Conservation (phyloP, 2,888 invertebrate genomes). For the Volucella zonaria region DNA sequence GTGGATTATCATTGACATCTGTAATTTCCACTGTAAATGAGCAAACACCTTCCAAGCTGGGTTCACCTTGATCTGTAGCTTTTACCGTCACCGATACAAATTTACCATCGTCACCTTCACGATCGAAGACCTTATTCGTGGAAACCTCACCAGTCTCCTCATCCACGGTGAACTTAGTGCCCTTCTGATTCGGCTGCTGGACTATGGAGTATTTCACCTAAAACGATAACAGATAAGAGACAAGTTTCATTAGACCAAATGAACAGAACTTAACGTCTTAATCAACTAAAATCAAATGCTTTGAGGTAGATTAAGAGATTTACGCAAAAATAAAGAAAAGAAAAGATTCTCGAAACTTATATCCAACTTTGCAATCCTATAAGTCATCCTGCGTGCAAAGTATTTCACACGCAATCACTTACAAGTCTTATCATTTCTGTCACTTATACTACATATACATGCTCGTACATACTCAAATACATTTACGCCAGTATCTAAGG, state of each 20-base stretch:
- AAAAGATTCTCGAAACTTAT: background rate
- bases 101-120: constrained; percentile 98
- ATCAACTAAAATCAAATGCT: no score
- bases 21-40: constrained; percentile 99
- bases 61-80: constrained; percentile 99
- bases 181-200: constrained; percentile 96
- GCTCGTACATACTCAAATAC: no score
- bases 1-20: constrained; percentile 98
- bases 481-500: no score
- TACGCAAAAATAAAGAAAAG: background rate
- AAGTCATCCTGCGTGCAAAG: background rate
- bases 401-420: background rate
- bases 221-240: constrained; percentile 47
- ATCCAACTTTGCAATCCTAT: background rate
- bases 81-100: constrained; percentile 98
- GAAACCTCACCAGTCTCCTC: constrained; percentile 97
- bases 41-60: constrained; percentile 98
- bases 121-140: constrained; percentile 97
- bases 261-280: background rate
- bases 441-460: no score
- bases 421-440: no score
- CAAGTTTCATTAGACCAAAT: background rate
- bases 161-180: constrained; percentile 97
- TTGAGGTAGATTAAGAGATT: background rate
- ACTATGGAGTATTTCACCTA: constrained; percentile 97